Conservation (phyloP, 2,888 invertebrate species). For the Parnassius mnemosyne region DNA sequence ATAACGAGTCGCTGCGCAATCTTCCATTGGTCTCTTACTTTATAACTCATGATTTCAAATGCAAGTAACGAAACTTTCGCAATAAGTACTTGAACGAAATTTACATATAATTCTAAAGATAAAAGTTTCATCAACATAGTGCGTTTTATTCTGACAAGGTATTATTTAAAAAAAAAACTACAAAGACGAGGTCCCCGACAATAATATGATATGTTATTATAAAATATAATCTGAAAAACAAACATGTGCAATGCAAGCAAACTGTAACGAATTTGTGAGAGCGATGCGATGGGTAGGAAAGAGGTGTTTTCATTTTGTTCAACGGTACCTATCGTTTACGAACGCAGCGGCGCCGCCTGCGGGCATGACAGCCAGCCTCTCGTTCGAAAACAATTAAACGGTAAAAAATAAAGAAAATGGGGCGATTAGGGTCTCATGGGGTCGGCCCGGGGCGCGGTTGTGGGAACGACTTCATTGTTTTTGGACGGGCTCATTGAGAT, state of each 20-base stretch:
- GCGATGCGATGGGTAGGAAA: not conserved
- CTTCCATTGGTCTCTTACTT: constrained; percentile 39
- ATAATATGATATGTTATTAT: constrained; percentile 17
- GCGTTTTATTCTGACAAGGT: too few relatives aligned
- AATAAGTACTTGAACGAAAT: too few relatives aligned
- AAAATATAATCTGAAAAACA: constrained; percentile 28
- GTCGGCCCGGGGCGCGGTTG: constrained; percentile 61
- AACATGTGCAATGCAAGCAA: constrained; percentile 25
- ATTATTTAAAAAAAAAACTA: constrained; percentile 3
- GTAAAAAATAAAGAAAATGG: constrained; percentile 52
- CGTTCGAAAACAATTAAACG: constrained; percentile 70
- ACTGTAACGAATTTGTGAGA: constrained; percentile 19
- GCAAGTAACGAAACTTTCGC: too few relatives aligned
- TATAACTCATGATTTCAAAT: not conserved
- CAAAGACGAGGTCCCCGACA: constrained; percentile 1
- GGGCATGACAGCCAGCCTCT: constrained; percentile 65
- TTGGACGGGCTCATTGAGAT: constrained; percentile 48
- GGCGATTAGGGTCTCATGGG: constrained; percentile 39
- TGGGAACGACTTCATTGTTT: constrained; percentile 67
- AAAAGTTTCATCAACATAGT: too few relatives aligned
- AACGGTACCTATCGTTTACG: constrained; percentile 47
- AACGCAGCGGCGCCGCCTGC: constrained; percentile 48
- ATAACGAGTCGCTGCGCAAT: constrained; percentile 22
- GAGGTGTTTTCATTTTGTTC: constrained; percentile 38
- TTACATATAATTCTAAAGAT: too few relatives aligned